Conservation (phyloP, 2,888 invertebrate genomes). For the Myopa testacea region DNA sequence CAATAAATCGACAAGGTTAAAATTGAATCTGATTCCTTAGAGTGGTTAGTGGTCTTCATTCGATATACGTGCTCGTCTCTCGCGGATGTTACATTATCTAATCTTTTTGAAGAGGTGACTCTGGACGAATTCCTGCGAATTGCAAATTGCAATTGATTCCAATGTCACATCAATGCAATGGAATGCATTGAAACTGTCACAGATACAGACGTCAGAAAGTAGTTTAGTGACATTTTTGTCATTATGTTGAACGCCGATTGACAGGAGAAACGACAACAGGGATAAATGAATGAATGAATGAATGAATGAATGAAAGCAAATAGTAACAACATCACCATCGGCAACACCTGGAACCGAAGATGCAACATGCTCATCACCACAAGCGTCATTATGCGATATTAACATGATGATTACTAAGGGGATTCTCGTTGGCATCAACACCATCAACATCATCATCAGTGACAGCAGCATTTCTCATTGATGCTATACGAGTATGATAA, state of each 20-base stretch:
- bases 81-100: no score
- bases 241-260: neutral
- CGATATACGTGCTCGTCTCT: no score
- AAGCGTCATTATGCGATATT: neutral
- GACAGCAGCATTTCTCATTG: no score
- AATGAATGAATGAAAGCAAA: slow-evolving; percentile 8
- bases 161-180: no score
- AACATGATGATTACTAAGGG: neutral
- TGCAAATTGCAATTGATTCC: no score
- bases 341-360: slow-evolving; percentile 26
- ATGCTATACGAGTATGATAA: no score
- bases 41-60: no score
- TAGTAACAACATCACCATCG: slow-evolving; percentile 11
- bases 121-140: no score
- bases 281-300: slow-evolving; percentile 12
- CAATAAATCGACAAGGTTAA: no score
- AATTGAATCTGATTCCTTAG: no score
- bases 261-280: slow-evolving; percentile 14
- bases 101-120: no score
- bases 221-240: slow-evolving; percentile 28
- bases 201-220: slow-evolving; percentile 37
- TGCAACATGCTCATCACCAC: slow-evolving; percentile 5
- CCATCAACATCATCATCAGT: neutral
- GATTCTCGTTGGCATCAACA: neutral
- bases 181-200: slow-evolving; percentile 7